Evolutionary conservation across 2,888 invertebrate genomes (phyloP).

Genomic region (Thereva unica): DNA sequence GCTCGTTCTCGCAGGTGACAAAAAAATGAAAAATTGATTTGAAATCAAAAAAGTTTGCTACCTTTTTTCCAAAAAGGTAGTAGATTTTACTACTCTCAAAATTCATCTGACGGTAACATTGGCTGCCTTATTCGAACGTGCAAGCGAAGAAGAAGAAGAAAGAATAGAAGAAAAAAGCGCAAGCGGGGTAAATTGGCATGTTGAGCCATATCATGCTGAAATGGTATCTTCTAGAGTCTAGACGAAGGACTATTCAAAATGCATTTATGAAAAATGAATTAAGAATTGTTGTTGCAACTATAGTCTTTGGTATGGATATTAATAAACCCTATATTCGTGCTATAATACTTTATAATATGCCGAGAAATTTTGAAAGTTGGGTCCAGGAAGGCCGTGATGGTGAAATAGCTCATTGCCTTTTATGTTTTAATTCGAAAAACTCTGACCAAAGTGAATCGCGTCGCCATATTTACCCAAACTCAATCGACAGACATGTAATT

Average conservation of each 20-base stretch:
- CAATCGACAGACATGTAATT: conserved; percentile 82
- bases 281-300: conserved; percentile 93
- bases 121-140: conserved; percentile 77
- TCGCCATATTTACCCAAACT: conserved; percentile 86
- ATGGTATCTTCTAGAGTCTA: conserved; percentile 77
- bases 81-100: too few species aligned
- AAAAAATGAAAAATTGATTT: too few species aligned
- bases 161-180: conserved; percentile 58
- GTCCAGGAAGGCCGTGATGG: conserved; percentile 95
- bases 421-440: conserved; percentile 75
- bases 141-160: conserved; percentile 63
- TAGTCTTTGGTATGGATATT: conserved; percentile 99
- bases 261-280: conserved; percentile 83
- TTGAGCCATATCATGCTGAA: conserved; percentile 94
- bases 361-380: conserved; percentile 82
- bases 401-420: conserved; percentile 79
- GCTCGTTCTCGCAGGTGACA: too few species aligned
- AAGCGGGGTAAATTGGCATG: conserved; percentile 69
- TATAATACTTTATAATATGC: conserved; percentile 94
- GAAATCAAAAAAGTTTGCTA: too few species aligned
- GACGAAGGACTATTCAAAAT: conserved; percentile 82
- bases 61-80: too few species aligned
- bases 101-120: too few species aligned
- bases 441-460: conserved; percentile 82
- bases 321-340: conserved; percentile 95